Conservation (phyloP, 2,888 invertebrate species). For the Molorchus minor region DNA sequence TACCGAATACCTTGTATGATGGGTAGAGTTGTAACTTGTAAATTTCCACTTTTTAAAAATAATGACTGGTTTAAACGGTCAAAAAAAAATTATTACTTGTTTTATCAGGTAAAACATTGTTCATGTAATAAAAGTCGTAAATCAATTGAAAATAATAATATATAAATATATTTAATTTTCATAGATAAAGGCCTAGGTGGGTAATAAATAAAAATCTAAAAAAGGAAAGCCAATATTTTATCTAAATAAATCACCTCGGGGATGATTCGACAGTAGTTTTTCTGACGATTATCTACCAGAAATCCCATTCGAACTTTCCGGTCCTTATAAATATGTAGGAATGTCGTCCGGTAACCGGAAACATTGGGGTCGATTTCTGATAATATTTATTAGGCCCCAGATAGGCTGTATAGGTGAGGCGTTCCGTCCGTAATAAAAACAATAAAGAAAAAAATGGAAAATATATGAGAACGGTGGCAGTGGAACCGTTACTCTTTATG, state of each 20-base stretch:
- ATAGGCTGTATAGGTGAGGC: constrained; percentile 1
- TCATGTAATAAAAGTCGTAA: no score
- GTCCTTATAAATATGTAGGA: background rate
- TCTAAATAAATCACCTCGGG: background rate
- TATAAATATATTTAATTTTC: no score
- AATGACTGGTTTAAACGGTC: no score
- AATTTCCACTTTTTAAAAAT: no score
- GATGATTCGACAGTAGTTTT: background rate
- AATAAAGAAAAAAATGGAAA: background rate
- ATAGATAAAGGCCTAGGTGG: no score
- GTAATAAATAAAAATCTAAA: background rate
- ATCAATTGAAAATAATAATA: no score
- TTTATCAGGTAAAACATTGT: no score
- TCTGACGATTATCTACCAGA: background rate
- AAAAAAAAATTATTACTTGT: no score
- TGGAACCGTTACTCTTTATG: no score
- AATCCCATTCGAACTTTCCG: background rate
- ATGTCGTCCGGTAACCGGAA: background rate
- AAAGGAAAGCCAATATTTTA: background rate
- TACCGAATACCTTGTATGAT: no score
- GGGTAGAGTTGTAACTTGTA: no score
- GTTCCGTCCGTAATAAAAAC: background rate
- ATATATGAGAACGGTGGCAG: no score
- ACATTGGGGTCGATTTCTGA: background rate
- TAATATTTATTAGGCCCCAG: constrained; percentile 1